phyloP scores from a whole-genome alignment of 2,113 vertebrate species.

The Dicaeum eximium region DNA sequence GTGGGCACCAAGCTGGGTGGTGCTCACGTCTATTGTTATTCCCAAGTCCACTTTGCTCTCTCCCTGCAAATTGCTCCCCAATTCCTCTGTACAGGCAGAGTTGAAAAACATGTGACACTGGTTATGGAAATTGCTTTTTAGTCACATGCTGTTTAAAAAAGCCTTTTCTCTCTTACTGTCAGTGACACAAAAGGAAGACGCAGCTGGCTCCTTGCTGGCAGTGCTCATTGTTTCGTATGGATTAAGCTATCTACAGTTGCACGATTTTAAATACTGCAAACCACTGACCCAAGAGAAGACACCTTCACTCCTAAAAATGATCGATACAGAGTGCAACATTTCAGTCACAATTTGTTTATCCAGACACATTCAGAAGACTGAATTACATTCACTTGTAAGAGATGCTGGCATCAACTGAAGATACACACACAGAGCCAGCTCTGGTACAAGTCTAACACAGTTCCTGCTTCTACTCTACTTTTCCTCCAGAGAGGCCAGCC shows the following conservation, averaged over 20 bases:
- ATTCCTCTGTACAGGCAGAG: background rate
- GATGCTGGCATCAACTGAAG: background rate
- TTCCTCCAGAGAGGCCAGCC: background rate
- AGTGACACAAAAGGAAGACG: background rate
- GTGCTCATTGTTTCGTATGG: too few species aligned
- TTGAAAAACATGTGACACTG: background rate
- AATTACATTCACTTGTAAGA: background rate
- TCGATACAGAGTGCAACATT: background rate
- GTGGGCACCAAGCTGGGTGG: background rate
- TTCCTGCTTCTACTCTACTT: background rate
- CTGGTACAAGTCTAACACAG: rapidly evolving
- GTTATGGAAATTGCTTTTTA: background rate
- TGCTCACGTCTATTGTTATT: background rate
- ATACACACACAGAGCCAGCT: background rate
- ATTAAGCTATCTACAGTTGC: background rate
- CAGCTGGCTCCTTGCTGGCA: background rate
- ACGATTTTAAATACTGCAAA: background rate
- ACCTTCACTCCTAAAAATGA: background rate
- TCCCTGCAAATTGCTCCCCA: background rate
- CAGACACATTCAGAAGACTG: background rate
- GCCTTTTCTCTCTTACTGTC: background rate
- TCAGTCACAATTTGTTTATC: background rate
- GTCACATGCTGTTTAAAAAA: background rate
- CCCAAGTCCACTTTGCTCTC: background rate
- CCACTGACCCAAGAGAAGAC: background rate